phyloP scores from a whole-genome alignment of 1,140 invertebrate species.

The Eumeta japonica region DNA sequence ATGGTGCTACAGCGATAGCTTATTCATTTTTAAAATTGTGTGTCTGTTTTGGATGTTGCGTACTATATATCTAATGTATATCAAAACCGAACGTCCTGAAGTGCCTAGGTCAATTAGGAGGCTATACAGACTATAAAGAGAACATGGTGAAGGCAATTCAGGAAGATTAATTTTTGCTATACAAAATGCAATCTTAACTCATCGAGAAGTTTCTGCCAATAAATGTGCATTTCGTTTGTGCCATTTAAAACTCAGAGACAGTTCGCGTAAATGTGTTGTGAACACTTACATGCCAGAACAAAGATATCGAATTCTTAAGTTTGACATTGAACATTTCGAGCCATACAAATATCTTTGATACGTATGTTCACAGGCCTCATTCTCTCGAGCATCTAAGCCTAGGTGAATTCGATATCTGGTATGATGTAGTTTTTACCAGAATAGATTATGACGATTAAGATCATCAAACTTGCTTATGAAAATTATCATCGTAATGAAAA shows the following conservation, averaged over 20 bases:
- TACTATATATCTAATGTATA: conserved; percentile 6
- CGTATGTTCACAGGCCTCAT: conserved; percentile 4
- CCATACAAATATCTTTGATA: conserved; percentile 6
- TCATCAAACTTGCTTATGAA: too few relatives aligned
- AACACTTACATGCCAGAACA: conserved; percentile 4
- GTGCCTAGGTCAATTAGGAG: conserved; percentile 2
- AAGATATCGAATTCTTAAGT: conserved; percentile 4
- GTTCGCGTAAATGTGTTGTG: conserved; percentile 6
- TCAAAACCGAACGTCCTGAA: conserved; percentile 3
- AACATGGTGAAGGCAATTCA: neutral
- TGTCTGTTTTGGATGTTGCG: conserved; percentile 2
- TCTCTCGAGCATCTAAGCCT: too few relatives aligned
- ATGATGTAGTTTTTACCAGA: too few relatives aligned
- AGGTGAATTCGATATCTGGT: too few relatives aligned
- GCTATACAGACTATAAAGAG: neutral
- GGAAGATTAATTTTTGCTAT: conserved; percentile 4
- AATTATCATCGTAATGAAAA: too few relatives aligned
- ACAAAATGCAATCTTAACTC: conserved; percentile 4
- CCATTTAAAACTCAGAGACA: conserved; percentile 5
- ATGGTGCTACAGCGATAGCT: too few relatives aligned
- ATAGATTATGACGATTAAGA: too few relatives aligned
- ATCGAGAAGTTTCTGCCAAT: conserved; percentile 3
- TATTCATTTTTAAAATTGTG: conserved; percentile 6
- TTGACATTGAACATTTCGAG: conserved; percentile 1
- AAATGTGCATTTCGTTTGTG: conserved; percentile 6